Conservation (phyloP, 30 jellyfish, hydroid and myxozoan species). For the Chironex yamaguchii region DNA sequence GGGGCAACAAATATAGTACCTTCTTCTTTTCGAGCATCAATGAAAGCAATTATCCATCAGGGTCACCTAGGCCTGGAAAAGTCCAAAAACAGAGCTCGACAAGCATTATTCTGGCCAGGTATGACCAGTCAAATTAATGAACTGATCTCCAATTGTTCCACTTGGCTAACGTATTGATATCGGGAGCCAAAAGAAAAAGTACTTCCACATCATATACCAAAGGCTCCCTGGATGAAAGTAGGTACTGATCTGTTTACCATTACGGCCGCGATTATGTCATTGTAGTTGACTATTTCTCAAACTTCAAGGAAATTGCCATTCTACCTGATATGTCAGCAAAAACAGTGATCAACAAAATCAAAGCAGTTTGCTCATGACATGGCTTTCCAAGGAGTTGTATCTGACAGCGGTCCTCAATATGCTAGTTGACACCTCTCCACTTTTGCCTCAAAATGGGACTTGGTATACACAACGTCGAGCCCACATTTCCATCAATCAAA, state of each 20-base stretch:
- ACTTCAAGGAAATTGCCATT: slow-evolving; percentile 12
- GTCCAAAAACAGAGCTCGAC: slow-evolving; percentile 39
- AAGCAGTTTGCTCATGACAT: slow-evolving; percentile 16
- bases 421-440: slow-evolving; percentile 1
- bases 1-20: slow-evolving; percentile 63
- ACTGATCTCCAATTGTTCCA: slow-evolving; percentile 8
- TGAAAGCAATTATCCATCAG: slow-evolving; percentile 41
- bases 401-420: slow-evolving; percentile 65
- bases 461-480: slow-evolving; percentile 39
- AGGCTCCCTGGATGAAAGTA: slow-evolving; percentile 58
- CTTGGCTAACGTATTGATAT: slow-evolving; percentile 26
- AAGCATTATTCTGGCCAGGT: slow-evolving; percentile 58
- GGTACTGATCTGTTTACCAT: slow-evolving; percentile 41
- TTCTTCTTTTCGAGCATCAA: slow-evolving; percentile 16
- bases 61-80: slow-evolving; percentile 49
- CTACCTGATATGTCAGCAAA: too few relatives aligned
- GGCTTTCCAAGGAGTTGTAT: slow-evolving; percentile 36
- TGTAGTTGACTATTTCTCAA: slow-evolving; percentile 27
- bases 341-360: slow-evolving; percentile 30
- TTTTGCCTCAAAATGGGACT: slow-evolving; percentile 42
- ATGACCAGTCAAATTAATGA: slow-evolving; percentile 31
- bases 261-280: slow-evolving; percentile 21
- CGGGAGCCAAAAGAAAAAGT: slow-evolving; percentile 17
- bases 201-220: slow-evolving; percentile 43
- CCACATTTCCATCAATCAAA: slow-evolving; percentile 47